Percentiles rank a stretch among this genome's conserved stretches.
Evolutionary conservation across 2,888 invertebrate genomes (phyloP).

Genomic region (Galeopsomyia nigrocyanea): DNA sequence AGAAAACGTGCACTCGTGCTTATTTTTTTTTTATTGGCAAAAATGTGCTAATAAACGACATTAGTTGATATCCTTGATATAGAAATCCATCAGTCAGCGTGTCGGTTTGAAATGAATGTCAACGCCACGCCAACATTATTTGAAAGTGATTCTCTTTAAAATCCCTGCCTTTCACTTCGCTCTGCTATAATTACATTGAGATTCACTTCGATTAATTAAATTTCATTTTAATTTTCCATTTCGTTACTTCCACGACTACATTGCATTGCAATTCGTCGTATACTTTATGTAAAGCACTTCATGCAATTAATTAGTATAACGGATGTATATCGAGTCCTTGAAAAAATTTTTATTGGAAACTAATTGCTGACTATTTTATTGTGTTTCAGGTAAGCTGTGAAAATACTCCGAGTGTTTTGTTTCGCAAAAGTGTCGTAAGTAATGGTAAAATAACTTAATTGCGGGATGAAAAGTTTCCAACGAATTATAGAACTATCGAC

Average conservation of each 20-base stretch:
- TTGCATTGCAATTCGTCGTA: neutral
- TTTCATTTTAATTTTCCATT: neutral
- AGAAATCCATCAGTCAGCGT: too few relatives aligned
- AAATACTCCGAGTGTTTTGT: too few relatives aligned
- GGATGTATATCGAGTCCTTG: too few relatives aligned
- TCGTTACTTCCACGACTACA: neutral
- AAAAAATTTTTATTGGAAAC: too few relatives aligned
- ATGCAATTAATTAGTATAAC: neutral
- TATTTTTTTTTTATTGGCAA: too few relatives aligned
- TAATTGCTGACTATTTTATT: constrained; percentile 3
- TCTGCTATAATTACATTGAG: neutral
- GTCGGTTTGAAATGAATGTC: neutral
- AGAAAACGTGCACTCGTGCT: too few relatives aligned
- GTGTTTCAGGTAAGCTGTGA: constrained; percentile 37
- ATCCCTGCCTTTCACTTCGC: neutral
- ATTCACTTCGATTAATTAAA: neutral
- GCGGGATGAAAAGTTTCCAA: too few relatives aligned
- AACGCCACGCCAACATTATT: neutral
- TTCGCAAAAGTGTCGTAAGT: constrained; percentile 11
- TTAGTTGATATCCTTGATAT: too few relatives aligned
- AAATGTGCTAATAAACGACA: too few relatives aligned
- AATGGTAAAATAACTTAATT: neutral
- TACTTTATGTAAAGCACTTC: neutral
- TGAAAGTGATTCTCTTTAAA: constrained; percentile 3
- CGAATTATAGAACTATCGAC: too few relatives aligned